These are phyloP conservation scores for Zaprionus capensis DNA, from an alignment of 1,140 invertebrate genomes.

Conservation along the genomic window DNA sequence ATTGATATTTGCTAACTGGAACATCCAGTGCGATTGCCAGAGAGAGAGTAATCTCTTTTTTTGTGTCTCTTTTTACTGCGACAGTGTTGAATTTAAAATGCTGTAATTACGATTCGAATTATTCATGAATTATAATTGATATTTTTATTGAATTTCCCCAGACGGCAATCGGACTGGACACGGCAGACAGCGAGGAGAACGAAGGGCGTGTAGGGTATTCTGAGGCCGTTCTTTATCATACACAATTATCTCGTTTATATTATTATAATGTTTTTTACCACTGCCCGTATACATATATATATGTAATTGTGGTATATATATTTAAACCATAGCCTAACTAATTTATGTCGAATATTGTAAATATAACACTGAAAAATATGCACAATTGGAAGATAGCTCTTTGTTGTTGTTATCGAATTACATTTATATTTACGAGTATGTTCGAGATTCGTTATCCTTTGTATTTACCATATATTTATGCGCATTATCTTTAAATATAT, in stretches of 20 bases:
- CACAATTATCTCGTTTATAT: not conserved
- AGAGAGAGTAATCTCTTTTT: not conserved
- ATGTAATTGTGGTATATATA: conserved; percentile 31
- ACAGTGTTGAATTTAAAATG: not conserved
- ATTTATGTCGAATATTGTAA: conserved; percentile 14
- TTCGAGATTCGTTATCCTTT: conserved; percentile 26
- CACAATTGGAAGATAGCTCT: conserved; percentile 79
- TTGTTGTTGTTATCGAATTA: conserved; percentile 54
- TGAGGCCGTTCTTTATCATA: conserved; percentile 15
- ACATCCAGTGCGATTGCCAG: not conserved
- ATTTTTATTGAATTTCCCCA: conserved; percentile 1
- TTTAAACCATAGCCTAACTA: conserved; percentile 71
- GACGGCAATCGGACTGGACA: not conserved
- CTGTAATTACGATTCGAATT: not conserved
- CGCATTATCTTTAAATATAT: conserved; percentile 15
- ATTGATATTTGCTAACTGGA: not conserved
- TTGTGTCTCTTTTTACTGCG: not conserved
- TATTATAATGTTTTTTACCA: conserved; percentile 4
- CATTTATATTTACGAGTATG: conserved; percentile 48
- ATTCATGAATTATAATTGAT: conserved; percentile 2
- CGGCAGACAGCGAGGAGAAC: not conserved
- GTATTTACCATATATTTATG: conserved; percentile 14
- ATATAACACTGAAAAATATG: conserved; percentile 74
- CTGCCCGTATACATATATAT: not conserved
- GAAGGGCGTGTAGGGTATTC: conserved; percentile 15